phyloP scores from a whole-genome alignment of 2,113 vertebrate genomes.

The Aplodontia rufa region DNA sequence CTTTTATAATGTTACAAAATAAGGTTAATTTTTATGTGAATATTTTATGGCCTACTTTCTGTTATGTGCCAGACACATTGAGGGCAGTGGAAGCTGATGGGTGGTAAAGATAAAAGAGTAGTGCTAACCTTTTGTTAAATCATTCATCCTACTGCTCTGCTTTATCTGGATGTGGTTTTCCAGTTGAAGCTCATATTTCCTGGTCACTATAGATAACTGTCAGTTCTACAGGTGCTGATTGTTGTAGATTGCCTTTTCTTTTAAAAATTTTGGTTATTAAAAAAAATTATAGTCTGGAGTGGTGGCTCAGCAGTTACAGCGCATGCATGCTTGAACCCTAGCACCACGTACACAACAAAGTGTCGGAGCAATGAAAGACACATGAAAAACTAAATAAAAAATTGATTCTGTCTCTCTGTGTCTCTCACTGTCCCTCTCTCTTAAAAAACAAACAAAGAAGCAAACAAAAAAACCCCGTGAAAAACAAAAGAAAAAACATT shows the following conservation, averaged over 20 bases:
- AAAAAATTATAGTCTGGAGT: no score
- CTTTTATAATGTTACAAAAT: conserved; percentile 64
- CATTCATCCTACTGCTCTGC: neutral
- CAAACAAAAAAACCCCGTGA: no score
- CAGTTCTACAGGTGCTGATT: neutral
- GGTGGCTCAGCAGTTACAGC: no score
- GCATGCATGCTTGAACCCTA: no score
- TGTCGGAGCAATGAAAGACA: no score
- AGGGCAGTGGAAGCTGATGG: neutral
- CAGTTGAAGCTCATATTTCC: neutral
- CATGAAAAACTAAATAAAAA: no score
- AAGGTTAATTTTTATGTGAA: conserved; percentile 71
- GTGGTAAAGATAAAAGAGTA: conserved; percentile 38
- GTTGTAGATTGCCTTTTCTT: neutral
- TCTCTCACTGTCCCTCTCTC: no score
- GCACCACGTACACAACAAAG: no score
- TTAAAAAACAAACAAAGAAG: no score
- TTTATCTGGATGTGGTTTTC: conserved; percentile 32
- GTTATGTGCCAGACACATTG: conserved; percentile 36
- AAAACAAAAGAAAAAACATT: no score
- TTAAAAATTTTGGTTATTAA: neutral
- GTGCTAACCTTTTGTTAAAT: conserved; percentile 51
- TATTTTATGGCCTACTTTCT: conserved; percentile 50
- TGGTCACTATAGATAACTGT: neutral
- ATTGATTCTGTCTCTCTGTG: no score